Conservation (phyloP, 2,113 vertebrate genomes). For the Macquaria australasica region DNA sequence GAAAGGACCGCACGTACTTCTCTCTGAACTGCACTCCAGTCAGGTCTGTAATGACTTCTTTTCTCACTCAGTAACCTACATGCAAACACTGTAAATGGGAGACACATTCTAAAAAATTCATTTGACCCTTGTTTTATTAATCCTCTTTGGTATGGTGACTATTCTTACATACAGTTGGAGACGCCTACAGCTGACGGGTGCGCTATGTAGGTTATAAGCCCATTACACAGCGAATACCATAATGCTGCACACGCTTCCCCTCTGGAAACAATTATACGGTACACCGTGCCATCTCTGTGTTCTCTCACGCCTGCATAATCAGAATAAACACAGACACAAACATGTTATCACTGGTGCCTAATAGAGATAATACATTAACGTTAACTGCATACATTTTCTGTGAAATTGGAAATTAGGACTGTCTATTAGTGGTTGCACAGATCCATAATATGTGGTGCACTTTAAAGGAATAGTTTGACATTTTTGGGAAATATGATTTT, state of each 20-base stretch:
- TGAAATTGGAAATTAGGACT: not conserved
- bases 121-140: constrained; percentile 66
- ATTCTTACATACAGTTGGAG: constrained; percentile 50
- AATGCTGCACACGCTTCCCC: constrained; percentile 13
- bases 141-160: constrained; percentile 61
- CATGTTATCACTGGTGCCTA: constrained; percentile 10
- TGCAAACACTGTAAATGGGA: constrained; percentile 31
- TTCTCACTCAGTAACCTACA: constrained; percentile 28
- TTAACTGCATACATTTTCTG: constrained; percentile 9
- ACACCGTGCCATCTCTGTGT: not conserved
- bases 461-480: not conserved
- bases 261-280: constrained; percentile 18
- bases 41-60: constrained; percentile 13
- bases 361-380: not conserved
- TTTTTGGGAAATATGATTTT: not conserved
- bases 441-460: not conserved
- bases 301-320: constrained; percentile 8
- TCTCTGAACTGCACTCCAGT: not conserved
- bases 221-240: constrained; percentile 10
- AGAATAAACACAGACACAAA: constrained; percentile 9
- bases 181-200: constrained; percentile 35
- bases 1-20: not conserved
- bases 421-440: not conserved
- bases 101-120: constrained; percentile 35
- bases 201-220: constrained; percentile 61